These are phyloP conservation scores for Ophion obscuratus DNA, from an alignment of 2,888 invertebrate genomes.

Conservation along the genomic window DNA sequence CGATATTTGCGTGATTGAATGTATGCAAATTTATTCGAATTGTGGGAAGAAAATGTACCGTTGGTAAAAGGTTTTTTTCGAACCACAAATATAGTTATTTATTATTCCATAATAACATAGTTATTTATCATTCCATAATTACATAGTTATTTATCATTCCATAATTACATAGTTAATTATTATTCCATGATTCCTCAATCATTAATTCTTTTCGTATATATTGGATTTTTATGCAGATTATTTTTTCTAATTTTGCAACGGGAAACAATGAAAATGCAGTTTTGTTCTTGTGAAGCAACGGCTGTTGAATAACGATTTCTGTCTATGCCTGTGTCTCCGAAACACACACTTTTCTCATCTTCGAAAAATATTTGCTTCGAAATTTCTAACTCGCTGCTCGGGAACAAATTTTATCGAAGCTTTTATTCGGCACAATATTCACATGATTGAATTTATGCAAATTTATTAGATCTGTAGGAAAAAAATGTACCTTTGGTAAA, in stretches of 20 bases:
- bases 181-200: no score
- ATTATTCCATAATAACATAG: no score
- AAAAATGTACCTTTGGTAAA: background rate
- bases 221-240: no score
- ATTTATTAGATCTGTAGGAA: background rate
- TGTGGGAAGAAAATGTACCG: background rate
- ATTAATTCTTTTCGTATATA: no score
- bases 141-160: no score
- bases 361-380: no score
- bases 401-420: background rate
- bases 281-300: constrained; percentile 42
- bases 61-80: no score
- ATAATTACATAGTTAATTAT: no score
- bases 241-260: background rate
- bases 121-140: no score
- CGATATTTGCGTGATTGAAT: background rate
- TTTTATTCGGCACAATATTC: background rate
- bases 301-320: constrained; percentile 55
- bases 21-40: background rate
- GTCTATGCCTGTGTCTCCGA: background rate
- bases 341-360: background rate
- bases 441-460: background rate
- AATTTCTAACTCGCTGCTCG: no score
- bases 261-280: constrained; percentile 36
- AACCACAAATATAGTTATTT: no score